These are phyloP conservation scores for Xestia ashworthii DNA, from an alignment of 2,888 invertebrate genomes.

Conservation along the genomic window DNA sequence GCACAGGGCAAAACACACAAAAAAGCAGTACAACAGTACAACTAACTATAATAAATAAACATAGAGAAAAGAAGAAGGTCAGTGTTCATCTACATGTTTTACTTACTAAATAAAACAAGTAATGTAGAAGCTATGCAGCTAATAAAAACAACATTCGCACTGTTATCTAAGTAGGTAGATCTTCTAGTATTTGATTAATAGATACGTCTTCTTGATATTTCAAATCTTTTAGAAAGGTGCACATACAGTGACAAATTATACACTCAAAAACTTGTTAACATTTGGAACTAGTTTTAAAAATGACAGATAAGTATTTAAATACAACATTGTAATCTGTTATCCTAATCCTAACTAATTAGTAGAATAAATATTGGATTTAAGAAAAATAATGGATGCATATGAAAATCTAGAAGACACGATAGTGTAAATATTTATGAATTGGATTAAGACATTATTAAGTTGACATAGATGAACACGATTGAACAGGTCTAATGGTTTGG, in stretches of 20 bases:
- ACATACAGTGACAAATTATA: conserved; percentile 55
- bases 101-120: background rate
- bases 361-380: conserved; percentile 30
- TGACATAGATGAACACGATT: conserved; percentile 13
- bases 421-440: conserved; percentile 14
- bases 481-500: background rate
- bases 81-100: background rate
- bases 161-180: conserved; percentile 27
- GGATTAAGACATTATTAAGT: conserved; percentile 3
- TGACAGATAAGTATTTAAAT: conserved; percentile 42
- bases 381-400: background rate
- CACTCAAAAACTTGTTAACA: conserved; percentile 51
- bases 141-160: conserved; percentile 12
- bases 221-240: conserved; percentile 46
- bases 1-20: too few relatives aligned
- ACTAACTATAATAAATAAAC: too few relatives aligned
- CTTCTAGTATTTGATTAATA: conserved; percentile 43
- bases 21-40: too few relatives aligned
- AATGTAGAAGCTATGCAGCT: background rate
- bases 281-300: conserved; percentile 54
- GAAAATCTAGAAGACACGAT: background rate
- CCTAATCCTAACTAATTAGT: conserved; percentile 46
- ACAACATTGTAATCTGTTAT: conserved; percentile 32
- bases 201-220: conserved; percentile 37
- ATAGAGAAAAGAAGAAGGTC: background rate